Evolutionary conservation across 1,140 invertebrate species (phyloP), one percentile per base, ranked within the genome.

Genomic region (Atopsyche davidsoni): DNA sequence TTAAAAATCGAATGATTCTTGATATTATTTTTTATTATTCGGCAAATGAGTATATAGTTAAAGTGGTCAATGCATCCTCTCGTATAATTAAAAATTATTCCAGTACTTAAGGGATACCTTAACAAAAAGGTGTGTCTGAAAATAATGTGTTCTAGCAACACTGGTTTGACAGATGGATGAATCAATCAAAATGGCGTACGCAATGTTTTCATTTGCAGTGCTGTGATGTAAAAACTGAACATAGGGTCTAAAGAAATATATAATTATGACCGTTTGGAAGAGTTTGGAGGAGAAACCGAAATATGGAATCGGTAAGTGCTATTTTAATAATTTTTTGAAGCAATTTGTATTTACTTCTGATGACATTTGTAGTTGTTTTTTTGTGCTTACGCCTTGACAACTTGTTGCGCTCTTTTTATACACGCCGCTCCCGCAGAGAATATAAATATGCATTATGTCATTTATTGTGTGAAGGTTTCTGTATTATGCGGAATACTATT

Each of bases 321-420:
- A 49, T 34, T 41, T 22, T 42, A n/a, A 36, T 14, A 35, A 6
- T 24, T 23, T 36, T 34, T 21, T 17, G 2, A 14, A 21, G 4
- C 3, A 14, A 14, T 14, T 16, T 16, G 9, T 10, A 11, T 4
- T 14, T 36, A 21, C 34, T 31, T 21, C 31, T 35, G 22, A 22
- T 23, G 3, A n/a, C 10, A 7, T 22, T 46, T n/a, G 14, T 35
- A 10, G 17, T 43, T 50, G n/a, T n/a, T n/a, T n/a, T n/a, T 50
- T 50, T 23, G 48, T 34, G 19, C 40, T 44, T 50, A 41, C 41
- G 40, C 38, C 21, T 17, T 43, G 48, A 50, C 48, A 40, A 50
- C 48, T 50, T 49, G 48, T 50, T 50, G 41, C 38, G 22, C 43
- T 41, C 19, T 42, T 43, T 50, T 50, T 43, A 43, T 41, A 50